Percentiles rank a stretch among this genome's conserved stretches.
Evolutionary conservation across 2,113 vertebrate species (phyloP).

Genomic region (Gobius niger): DNA sequence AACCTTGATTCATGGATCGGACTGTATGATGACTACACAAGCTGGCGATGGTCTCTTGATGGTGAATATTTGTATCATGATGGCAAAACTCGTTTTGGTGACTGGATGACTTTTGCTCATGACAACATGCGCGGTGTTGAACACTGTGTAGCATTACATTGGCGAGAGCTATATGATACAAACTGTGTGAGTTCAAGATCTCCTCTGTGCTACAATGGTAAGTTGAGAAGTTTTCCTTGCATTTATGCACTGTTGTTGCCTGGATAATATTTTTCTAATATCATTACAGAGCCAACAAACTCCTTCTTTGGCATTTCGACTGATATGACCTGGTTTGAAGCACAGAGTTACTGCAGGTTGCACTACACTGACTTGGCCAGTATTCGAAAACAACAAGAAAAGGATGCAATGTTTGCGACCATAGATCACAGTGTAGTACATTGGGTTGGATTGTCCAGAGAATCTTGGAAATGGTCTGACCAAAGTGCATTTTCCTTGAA

Average conservation of each 20-base stretch:
- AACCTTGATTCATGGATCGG: not conserved
- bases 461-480: not conserved
- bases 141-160: not conserved
- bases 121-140: not conserved
- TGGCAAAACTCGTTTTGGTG: not conserved
- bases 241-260: not conserved
- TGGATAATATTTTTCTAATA: too few species aligned
- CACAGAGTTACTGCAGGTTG: not conserved
- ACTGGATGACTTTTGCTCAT: not conserved
- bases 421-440: not conserved
- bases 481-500: not conserved
- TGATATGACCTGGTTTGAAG: not conserved
- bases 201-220: not conserved
- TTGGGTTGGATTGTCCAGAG: not conserved
- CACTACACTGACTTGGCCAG: not conserved
- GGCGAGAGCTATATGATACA: not conserved
- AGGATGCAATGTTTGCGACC: not conserved
- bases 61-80: not conserved
- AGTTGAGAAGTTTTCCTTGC: not conserved
- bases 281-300: slow-evolving; percentile 1
- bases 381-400: not conserved
- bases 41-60: not conserved
- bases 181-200: not conserved
- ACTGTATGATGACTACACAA: not conserved
- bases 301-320: not conserved